Percentiles rank a stretch among this genome's conserved stretches.
Evolutionary conservation across 1,140 invertebrate species (phyloP).

Genomic region (Drosophila sproati): DNA sequence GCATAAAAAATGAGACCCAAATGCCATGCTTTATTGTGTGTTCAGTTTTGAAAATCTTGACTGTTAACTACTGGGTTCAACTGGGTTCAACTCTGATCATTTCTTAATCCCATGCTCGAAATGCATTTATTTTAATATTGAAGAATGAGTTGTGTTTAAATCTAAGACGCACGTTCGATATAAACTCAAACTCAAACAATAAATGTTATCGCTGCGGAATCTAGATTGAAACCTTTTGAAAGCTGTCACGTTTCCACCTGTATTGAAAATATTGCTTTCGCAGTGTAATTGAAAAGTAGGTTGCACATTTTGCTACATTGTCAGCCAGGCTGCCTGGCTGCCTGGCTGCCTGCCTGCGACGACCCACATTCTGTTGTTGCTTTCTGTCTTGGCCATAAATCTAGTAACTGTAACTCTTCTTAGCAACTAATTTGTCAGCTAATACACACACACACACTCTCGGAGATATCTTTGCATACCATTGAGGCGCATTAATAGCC

Average conservation of each 20-base stretch:
- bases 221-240: background rate
- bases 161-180: background rate
- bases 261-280: background rate
- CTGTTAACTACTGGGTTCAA: no score
- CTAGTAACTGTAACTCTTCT: constrained; percentile 42
- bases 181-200: background rate
- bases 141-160: background rate
- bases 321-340: background rate
- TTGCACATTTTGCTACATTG: constrained; percentile 76
- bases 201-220: background rate
- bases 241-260: background rate
- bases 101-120: no score
- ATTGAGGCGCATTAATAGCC: constrained; percentile 51
- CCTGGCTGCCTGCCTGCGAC: constrained; percentile 32
- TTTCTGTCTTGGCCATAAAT: constrained; percentile 53
- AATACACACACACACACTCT: constrained; percentile 32
- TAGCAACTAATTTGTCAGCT: constrained; percentile 70
- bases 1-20: no score
- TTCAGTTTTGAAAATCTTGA: no score
- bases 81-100: no score
- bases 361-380: constrained; percentile 59
- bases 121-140: no score
- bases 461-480: constrained; percentile 20
- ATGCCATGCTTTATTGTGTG: no score
- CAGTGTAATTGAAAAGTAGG: constrained; percentile 71